Percentiles rank a stretch among this genome's conserved stretches.
phyloP scores from a whole-genome alignment of 1,140 invertebrate species.

The Trissolcus basalis region DNA sequence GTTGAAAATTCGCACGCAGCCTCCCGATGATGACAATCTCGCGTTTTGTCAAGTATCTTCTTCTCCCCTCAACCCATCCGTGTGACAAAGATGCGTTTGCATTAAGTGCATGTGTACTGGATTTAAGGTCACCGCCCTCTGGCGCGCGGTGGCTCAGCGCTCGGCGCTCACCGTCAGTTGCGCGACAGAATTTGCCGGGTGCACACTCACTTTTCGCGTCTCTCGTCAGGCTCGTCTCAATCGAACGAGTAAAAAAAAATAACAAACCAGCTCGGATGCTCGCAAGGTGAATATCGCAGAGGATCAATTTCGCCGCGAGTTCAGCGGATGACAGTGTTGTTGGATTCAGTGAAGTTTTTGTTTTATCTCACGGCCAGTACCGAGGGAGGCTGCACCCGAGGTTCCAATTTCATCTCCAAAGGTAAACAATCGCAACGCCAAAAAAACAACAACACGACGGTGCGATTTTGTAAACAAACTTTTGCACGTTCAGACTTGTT shows the following conservation, averaged over 20 bases:
- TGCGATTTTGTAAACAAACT: too few relatives aligned
- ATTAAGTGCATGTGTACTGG: slow-evolving; percentile 31
- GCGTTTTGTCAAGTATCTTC: background rate
- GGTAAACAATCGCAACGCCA: background rate
- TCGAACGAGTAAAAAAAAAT: background rate
- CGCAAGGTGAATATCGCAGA: slow-evolving; percentile 12
- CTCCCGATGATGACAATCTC: too few relatives aligned
- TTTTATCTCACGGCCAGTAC: slow-evolving; percentile 32
- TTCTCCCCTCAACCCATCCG: background rate
- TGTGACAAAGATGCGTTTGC: slow-evolving; percentile 12
- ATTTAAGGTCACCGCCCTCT: slow-evolving; percentile 56
- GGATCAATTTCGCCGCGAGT: slow-evolving; percentile 26
- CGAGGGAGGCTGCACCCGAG: slow-evolving; percentile 6
- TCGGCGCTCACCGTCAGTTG: slow-evolving; percentile 38
- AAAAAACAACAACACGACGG: too few relatives aligned
- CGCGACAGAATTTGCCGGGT: slow-evolving; percentile 48
- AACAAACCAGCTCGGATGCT: background rate
- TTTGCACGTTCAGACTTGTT: too few relatives aligned
- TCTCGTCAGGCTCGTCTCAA: slow-evolving; percentile 9
- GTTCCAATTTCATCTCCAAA: slow-evolving; percentile 25
- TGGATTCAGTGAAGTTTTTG: slow-evolving; percentile 48
- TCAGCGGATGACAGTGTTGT: slow-evolving; percentile 50
- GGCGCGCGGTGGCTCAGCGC: slow-evolving; percentile 18
- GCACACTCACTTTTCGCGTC: slow-evolving; percentile 12
- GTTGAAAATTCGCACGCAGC: too few relatives aligned